Evolutionary conservation across 2,888 invertebrate genomes (phyloP), one percentile per base, ranked within the genome.

Genomic region (Bedellia somnulentella): DNA sequence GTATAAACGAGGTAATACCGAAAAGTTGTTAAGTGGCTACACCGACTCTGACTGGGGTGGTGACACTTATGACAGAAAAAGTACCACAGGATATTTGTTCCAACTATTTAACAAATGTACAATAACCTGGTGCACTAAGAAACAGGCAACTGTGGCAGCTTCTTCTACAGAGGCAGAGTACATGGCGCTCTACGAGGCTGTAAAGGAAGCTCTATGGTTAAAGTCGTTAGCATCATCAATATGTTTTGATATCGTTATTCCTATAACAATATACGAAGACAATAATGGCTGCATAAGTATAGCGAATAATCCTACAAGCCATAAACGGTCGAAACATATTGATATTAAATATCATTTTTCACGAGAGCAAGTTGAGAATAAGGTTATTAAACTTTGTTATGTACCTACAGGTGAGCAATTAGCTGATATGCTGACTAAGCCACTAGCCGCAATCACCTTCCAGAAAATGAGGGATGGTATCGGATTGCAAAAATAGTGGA

Each of bases 261-360:
- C 38, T 4, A 43, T 38, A 15, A 16, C 29, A 10, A 35, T 41
- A n/a, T 40, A 33, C 35, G 48, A 54, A 38, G 51, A 54, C 36
- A 53, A 52, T 36, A 45, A 43, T 33, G 44, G 49, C 9, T 50
- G 47, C 31, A 52, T 52, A 10, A 43, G 37, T 35, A 47, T 47
- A 22, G 48, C 45, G 10, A 52, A 46, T 34, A 42, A 41, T 29
- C 39, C 41, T 5, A 35, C 36, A 4, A 33, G 18, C 30, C 40
- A 42, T 21, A 46, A 51, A 36, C 27, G 45, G 37, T 40, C 47
- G 32, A 46, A 52, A 38, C 44, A 49, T 35, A 49, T 52, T 29
- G 47, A 52, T 32, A 49, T 48, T 11, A 47, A 49, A 40, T 37
- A 43, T 39, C 24, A 39, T 39, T 35, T 42, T 23, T 31, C 37